These are phyloP conservation scores for Batillaria attramentaria DNA, from an alignment of 1,140 invertebrate genomes.

Conservation along the genomic window DNA sequence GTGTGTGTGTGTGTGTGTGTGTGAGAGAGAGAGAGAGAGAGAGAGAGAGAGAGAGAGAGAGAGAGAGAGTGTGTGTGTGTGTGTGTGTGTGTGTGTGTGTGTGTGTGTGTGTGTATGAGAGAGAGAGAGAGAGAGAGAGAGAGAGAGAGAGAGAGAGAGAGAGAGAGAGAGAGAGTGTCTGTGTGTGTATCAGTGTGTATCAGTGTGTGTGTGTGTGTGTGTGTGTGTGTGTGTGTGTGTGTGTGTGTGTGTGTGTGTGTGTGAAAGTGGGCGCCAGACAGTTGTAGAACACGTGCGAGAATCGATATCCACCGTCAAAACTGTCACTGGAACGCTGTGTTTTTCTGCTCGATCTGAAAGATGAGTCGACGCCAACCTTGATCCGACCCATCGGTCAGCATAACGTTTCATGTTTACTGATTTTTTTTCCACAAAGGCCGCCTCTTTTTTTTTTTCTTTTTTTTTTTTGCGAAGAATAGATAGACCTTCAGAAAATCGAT, in stretches of 20 bases:
- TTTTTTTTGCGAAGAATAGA: too few species aligned
- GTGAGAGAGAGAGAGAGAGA: background rate
- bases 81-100: background rate
- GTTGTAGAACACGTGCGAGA: background rate
- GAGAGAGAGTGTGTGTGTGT: background rate
- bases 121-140: background rate
- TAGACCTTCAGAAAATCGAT: too few species aligned
- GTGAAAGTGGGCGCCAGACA: background rate
- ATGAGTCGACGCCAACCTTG: too few species aligned
- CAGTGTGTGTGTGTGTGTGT: background rate
- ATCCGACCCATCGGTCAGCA: background rate
- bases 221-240: background rate
- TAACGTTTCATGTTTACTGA: background rate
- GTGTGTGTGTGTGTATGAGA: background rate
- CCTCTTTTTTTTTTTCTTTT: too few species aligned
- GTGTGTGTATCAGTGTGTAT: background rate
- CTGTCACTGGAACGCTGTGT: background rate
- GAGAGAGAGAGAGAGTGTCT: background rate
- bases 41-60: background rate
- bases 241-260: background rate
- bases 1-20: constrained; percentile 9
- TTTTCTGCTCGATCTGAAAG: background rate
- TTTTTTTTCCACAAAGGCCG: background rate
- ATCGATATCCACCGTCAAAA: background rate
- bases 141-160: background rate